Base-by-base conservation (phyloP, 2,113 vertebrate species). In the Pteropus alecto region DNA sequence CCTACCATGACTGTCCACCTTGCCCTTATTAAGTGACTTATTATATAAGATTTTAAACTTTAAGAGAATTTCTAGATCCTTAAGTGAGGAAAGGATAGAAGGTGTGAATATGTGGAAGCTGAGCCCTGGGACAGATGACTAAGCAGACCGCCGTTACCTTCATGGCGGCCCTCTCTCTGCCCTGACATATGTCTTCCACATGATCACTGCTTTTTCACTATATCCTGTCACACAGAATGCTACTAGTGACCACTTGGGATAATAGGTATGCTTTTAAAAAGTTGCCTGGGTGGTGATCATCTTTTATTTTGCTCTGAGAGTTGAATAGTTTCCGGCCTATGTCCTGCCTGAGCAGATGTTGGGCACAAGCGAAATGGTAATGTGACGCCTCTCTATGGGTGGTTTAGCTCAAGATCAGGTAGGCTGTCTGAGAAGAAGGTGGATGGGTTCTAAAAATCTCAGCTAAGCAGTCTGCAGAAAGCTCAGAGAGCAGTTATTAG, bases 21-120 rank as follows among this genome's bases (percentile, higher is more conserved):
- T 93, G 30, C 51, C 28, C 13, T 48, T 81, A 11, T 48, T 71
- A 79, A 58, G 6, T 71, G 70, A 78, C 13, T 78, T 61, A 54
- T 70, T 81, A 30, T 67, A 13, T 94, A 67, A 73, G 41, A 86
- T 79, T 83, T 90, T 94, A 65, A 82, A 90, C 38, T 86, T 77
- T 56, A 84, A 87, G 63, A 77, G 58, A 73, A 79, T 41, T 15
- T 94, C 56, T 73, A 67, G 56, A 21, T 78, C 73, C 58, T 77
- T 87, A 56, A 58, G 7, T 87, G 30, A 79, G 83, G 63, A 90
- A 83, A 93, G 26, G 26, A 58, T 90, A 93, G 65, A 67, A 63
- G 15, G n/a, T 41, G 1, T 82, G 56, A 81, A 76, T 71, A 51
- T 51, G 14, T 89, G 24, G 35, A 61, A 13, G 15, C 56, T 46